Evolutionary conservation across 2,113 vertebrate species (phyloP), one percentile per base, ranked within the genome.

Genomic region (Muntiacus reevesi): DNA sequence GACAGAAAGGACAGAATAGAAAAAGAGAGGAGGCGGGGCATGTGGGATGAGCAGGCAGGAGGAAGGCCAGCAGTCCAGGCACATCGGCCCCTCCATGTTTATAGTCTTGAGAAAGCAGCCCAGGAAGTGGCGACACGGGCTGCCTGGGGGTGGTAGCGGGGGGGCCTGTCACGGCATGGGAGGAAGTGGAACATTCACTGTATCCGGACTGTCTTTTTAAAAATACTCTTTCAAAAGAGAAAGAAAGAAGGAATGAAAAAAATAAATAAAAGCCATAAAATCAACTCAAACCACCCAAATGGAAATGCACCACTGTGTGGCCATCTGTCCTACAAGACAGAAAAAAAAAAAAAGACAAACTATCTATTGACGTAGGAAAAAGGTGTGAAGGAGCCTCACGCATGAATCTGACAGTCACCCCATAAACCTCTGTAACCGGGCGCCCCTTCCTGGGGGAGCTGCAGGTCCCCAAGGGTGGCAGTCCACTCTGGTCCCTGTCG

Each of bases 11-110:
- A 33, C 0, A 25, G 30, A 36, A 9, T 33, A 21, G 12, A 16
- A 9, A 30, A 52, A 33, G 71, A 15, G 28, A 36, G 21, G 36
- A 2, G 40, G n/a, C 21, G 3, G 67, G 5, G 17, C 6, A 17
- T 1, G 3, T 0, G 1, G 71, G 71, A 43, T 19, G 19, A 14
- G 6, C 27, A 40, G 87, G 47, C 15, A 2, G 4, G 6, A 25
- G 47, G 5, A 6, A 40, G 36, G 21, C 36, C 9, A 5, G 25
- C 6, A 10, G 19, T 6, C 36, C 13, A 52, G 81, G 52, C 23
- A 14, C 6, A 4, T 23, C 3, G 1, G 6, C 15, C 40, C 59
- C 33, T 40, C 71, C 21, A n/a, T 2, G 40, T 67, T 50, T 12
- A 5, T 2, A 19, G 1, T 62, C 30, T 14, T 74, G 9, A 57